Evolutionary conservation across 2,113 vertebrate species (phyloP).

Genomic region (Amblyopsis rosae): DNA sequence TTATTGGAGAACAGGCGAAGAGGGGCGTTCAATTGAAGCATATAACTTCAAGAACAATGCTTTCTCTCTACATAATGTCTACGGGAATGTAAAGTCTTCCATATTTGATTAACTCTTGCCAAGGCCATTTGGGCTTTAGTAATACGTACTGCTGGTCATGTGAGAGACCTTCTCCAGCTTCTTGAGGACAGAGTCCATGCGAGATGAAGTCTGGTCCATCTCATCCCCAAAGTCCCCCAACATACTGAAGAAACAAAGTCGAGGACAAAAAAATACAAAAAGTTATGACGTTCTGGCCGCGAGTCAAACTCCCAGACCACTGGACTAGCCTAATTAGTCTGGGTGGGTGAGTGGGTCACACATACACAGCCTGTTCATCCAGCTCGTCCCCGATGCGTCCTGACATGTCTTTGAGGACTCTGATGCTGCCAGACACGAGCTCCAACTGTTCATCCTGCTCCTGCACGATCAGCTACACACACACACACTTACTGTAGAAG

Average conservation of each 20-base stretch:
- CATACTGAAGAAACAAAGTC: constrained; percentile 67
- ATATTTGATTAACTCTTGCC: too few relatives aligned
- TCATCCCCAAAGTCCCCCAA: constrained; percentile 80
- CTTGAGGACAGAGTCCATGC: constrained; percentile 81
- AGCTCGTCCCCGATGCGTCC: constrained; percentile 81
- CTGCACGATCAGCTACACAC: constrained; percentile 78
- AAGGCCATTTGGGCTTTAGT: not conserved
- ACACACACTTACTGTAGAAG: constrained; percentile 3
- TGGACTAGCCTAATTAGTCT: too few relatives aligned
- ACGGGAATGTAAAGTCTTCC: too few relatives aligned
- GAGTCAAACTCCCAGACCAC: too few relatives aligned
- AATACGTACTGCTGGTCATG: constrained; percentile 80
- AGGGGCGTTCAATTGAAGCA: too few relatives aligned
- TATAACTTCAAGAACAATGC: too few relatives aligned
- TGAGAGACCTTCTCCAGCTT: constrained; percentile 84
- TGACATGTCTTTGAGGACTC: constrained; percentile 83
- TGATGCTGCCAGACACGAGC: constrained; percentile 82
- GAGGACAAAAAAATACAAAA: too few relatives aligned
- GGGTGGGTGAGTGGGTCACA: not conserved
- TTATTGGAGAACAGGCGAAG: too few relatives aligned
- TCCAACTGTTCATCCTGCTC: constrained; percentile 84
- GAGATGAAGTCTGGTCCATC: constrained; percentile 81
- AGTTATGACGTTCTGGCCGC: too few relatives aligned
- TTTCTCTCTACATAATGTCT: too few relatives aligned
- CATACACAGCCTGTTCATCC: constrained; percentile 82